Evolutionary conservation across 1,140 invertebrate species (phyloP).

Genomic region (Marisa cornuarietis): DNA sequence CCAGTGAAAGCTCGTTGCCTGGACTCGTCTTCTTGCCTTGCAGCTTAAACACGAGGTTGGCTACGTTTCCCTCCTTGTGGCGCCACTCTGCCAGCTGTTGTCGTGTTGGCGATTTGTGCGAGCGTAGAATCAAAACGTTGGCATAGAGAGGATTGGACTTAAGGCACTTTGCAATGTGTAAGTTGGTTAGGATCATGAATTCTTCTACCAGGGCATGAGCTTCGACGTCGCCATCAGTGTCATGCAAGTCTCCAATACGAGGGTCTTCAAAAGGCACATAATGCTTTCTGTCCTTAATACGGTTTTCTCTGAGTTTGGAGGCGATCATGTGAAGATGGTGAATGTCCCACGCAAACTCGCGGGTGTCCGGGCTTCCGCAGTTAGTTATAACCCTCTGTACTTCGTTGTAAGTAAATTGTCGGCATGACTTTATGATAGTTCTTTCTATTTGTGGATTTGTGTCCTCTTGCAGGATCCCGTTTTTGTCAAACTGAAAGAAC

Average conservation of each 20-base stretch:
- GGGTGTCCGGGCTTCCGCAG: neutral
- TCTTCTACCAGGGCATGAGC: constrained; percentile 57
- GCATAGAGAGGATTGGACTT: constrained; percentile 21
- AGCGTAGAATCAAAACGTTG: constrained; percentile 34
- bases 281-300: constrained; percentile 41
- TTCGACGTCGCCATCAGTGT: constrained; percentile 40
- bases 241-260: constrained; percentile 25
- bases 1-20: neutral
- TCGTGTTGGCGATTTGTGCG: constrained; percentile 37
- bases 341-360: constrained; percentile 29
- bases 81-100: constrained; percentile 34
- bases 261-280: constrained; percentile 39
- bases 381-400: constrained; percentile 44
- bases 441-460: constrained; percentile 25
- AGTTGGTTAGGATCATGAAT: constrained; percentile 51
- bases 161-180: constrained; percentile 37
- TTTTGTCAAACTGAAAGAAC: constrained; percentile 41
- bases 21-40: constrained; percentile 28
- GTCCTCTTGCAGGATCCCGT: constrained; percentile 13
- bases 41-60: constrained; percentile 31
- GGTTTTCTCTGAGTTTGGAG: constrained; percentile 30
- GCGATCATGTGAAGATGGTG: constrained; percentile 39
- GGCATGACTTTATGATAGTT: constrained; percentile 38
- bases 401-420: constrained; percentile 45
- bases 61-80: constrained; percentile 25